These are phyloP conservation scores for Hormiphora californensis DNA, from an alignment of 37 sponge, comb jelly and placozoan species.

Conservation along the genomic window DNA sequence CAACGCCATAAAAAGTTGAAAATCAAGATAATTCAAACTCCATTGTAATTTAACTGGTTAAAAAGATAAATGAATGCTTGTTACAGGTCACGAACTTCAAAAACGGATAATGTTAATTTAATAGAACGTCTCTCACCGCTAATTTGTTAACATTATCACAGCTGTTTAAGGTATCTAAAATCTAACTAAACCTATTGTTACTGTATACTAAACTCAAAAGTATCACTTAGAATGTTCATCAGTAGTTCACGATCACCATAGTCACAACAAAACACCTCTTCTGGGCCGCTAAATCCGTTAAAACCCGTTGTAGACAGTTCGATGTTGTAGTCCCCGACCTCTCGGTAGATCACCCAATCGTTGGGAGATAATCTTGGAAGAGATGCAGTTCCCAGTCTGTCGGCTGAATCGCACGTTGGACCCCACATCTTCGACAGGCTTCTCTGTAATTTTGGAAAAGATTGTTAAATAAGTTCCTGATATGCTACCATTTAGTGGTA, in stretches of 20 bases:
- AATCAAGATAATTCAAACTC: no score
- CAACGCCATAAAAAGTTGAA: no score
- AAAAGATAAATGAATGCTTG: no score
- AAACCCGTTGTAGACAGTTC: neutral
- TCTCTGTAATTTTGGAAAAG: no score
- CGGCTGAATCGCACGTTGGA: neutral
- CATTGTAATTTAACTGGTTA: no score
- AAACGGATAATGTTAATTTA: no score
- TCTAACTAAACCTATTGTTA: neutral
- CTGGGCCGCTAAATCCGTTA: neutral
- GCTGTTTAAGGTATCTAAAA: neutral
- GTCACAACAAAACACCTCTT: neutral
- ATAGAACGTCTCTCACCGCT: no score
- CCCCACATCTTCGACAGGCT: neutral
- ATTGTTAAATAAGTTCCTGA: neutral
- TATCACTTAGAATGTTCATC: neutral
- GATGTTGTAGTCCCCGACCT: neutral
- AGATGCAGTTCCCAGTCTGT: neutral
- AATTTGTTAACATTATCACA: no score
- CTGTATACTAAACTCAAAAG: neutral
- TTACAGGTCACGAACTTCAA: no score
- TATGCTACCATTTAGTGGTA: neutral
- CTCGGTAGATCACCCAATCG: neutral
- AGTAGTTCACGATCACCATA: neutral
- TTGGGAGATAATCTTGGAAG: neutral